These are phyloP conservation scores for Hemibagrus guttatus DNA, from an alignment of 2,797 vertebrate genomes.

Conservation along the genomic window DNA sequence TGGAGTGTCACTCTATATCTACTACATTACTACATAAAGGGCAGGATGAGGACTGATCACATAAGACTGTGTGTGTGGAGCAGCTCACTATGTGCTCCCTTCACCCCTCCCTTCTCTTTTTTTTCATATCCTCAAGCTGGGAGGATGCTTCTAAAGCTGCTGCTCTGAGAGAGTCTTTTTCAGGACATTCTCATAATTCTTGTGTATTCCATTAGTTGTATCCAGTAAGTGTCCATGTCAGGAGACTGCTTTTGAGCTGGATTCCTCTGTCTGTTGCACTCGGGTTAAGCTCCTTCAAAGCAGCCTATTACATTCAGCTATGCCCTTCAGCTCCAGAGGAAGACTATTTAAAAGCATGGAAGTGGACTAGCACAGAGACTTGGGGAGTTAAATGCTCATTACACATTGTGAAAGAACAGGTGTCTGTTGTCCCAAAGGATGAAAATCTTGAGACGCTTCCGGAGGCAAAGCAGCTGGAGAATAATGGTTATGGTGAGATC, in stretches of 20 bases:
- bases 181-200: slow-evolving; percentile 7
- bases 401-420: slow-evolving; percentile 33
- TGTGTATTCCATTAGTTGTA: neutral
- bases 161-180: slow-evolving; percentile 24
- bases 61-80: neutral
- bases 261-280: neutral
- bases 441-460: slow-evolving; percentile 84
- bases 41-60: slow-evolving; percentile 22
- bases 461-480: slow-evolving; percentile 85
- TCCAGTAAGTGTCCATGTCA: neutral
- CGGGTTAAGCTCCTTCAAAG: neutral
- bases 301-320: slow-evolving; percentile 31
- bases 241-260: slow-evolving; percentile 17
- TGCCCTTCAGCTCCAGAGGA: slow-evolving; percentile 57
- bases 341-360: slow-evolving; percentile 69
- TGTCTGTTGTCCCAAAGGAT: slow-evolving; percentile 80
- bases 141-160: slow-evolving; percentile 43
- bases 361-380: slow-evolving; percentile 66
- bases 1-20: neutral
- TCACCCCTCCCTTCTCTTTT: slow-evolving; percentile 45
- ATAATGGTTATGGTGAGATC: slow-evolving; percentile 89
- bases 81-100: neutral
- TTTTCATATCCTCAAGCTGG: slow-evolving; percentile 42
- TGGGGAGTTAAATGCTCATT: slow-evolving; percentile 4
- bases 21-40: neutral